Percentiles rank a stretch among this genome's conserved stretches.
These are phyloP conservation scores for Rhinatrema bivittatum DNA, from an alignment of 2,797 vertebrate species.

Conservation along the genomic window DNA sequence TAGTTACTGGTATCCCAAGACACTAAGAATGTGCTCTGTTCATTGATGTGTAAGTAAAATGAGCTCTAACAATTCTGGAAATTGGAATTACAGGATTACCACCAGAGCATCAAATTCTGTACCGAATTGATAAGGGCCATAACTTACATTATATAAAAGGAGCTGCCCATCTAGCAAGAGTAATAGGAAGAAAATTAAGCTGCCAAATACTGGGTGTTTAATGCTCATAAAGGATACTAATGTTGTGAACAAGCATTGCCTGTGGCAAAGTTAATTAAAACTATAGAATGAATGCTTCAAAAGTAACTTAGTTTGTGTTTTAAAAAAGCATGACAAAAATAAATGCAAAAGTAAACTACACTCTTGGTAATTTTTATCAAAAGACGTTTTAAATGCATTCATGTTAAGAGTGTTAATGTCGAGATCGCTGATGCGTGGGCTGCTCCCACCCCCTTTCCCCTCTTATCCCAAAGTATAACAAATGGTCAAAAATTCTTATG, in stretches of 20 bases:
- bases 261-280: slow-evolving; percentile 6
- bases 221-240: slow-evolving; percentile 5
- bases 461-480: too few species aligned
- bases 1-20: slow-evolving; percentile 1
- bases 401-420: too few species aligned
- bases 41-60: slow-evolving; percentile 10
- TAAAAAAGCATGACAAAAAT: not conserved
- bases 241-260: not conserved
- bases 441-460: too few species aligned
- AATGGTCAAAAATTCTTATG: too few species aligned
- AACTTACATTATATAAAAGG: slow-evolving; percentile 25
- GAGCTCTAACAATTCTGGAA: slow-evolving; percentile 10
- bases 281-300: not conserved
- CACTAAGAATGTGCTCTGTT: slow-evolving; percentile 3
- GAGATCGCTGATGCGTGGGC: too few species aligned
- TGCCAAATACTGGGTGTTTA: slow-evolving; percentile 15
- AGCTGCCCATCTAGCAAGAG: not conserved
- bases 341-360: too few species aligned
- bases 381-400: too few species aligned
- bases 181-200: slow-evolving; percentile 29
- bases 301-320: slow-evolving; percentile 6
- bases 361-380: too few species aligned
- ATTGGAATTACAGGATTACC: slow-evolving; percentile 9
- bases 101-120: slow-evolving; percentile 4
- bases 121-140: slow-evolving; percentile 13